Base-by-base conservation (phyloP, 2,113 vertebrate species). In the Vicugna pacos region DNA sequence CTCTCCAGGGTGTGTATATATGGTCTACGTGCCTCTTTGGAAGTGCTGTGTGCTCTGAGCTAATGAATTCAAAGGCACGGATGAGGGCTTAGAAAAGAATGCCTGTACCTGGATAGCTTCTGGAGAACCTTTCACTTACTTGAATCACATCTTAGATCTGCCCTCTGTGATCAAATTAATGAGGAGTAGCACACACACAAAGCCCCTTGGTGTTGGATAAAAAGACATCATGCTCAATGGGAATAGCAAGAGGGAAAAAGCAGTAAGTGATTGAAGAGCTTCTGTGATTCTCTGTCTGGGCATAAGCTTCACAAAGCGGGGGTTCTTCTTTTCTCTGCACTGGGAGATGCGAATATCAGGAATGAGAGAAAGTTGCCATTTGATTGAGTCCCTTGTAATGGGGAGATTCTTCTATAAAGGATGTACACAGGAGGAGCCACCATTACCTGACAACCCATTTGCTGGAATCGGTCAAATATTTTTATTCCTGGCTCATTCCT, bases 401-500 rank as follows among this genome's bases (percentile, higher is more conserved):
- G 97, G 96, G 89, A 77, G 94, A n/a, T 92, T 93, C 64, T 96
- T 94, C 93, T 94, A 95, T 89, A 97, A 96, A 98, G 94, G 92
- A 91, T 91, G 87, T 96, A 89, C 97, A 80, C 80, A 89, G 95
- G 38, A 72, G 95, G 97, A 96, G 93, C 69, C 72, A 91, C 72
- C 38, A 70, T 17, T 96, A 84, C 97, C 90, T 84, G 92, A 93
- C 93, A 98, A 97, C 91, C 91, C 62, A 54, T 95, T 98, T 48
- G 35, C 97, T 97, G 98, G 97, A 96, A 98, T 96, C 91, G 91
- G 97, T 97, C 97, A 97, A 97, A 98, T 98, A 97, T 95, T 97
- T 96, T 98, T 96, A 98, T 97, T 97, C 87, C 69, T 80, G 65
- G 54, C 65, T 96, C 96, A 72, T 97, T 98, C 97, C 91, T 98